Conservation (phyloP, 1,140 invertebrate genomes). For the Drosophila rhopaloa region DNA sequence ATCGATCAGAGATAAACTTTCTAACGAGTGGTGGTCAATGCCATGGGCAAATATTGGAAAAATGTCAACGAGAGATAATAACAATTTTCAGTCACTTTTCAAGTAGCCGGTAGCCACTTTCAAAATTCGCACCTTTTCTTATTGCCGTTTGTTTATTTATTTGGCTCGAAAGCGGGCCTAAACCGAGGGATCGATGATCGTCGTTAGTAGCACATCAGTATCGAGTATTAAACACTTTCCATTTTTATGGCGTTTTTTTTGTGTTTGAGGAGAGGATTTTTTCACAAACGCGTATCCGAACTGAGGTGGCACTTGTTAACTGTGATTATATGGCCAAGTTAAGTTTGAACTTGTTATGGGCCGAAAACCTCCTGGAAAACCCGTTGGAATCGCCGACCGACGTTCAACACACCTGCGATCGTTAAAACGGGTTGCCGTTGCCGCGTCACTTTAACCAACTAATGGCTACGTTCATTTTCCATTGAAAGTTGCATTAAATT, state of each 20-base stretch:
- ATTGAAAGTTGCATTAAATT: slow-evolving; percentile 20
- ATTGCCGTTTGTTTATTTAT: slow-evolving; percentile 40
- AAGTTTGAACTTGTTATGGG: slow-evolving; percentile 67
- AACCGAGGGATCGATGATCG: slow-evolving; percentile 56
- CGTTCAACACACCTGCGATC: slow-evolving; percentile 31
- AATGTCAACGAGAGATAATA: slow-evolving; percentile 43
- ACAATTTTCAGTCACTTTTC: slow-evolving; percentile 10
- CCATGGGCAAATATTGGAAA: slow-evolving; percentile 36
- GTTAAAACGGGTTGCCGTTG: slow-evolving; percentile 23
- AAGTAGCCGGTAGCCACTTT: slow-evolving; percentile 43
- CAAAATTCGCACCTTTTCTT: slow-evolving; percentile 71
- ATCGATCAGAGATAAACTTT: slow-evolving; percentile 57
- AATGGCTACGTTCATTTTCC: slow-evolving; percentile 18
- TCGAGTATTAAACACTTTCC: slow-evolving; percentile 61
- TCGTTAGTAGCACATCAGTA: slow-evolving; percentile 27
- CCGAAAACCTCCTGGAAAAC: slow-evolving; percentile 18
- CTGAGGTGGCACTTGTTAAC: slow-evolving; percentile 37
- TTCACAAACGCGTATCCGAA: slow-evolving; percentile 64
- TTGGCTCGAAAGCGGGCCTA: slow-evolving; percentile 17
- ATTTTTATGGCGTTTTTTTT: slow-evolving; percentile 47
- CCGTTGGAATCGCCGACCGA: slow-evolving; percentile 9
- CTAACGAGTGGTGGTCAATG: slow-evolving; percentile 31
- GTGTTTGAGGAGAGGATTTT: slow-evolving; percentile 42
- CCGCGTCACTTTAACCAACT: not conserved
- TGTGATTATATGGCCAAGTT: slow-evolving; percentile 55